Conservation (phyloP, 2,888 invertebrate genomes). For the Orthosia gothica region DNA sequence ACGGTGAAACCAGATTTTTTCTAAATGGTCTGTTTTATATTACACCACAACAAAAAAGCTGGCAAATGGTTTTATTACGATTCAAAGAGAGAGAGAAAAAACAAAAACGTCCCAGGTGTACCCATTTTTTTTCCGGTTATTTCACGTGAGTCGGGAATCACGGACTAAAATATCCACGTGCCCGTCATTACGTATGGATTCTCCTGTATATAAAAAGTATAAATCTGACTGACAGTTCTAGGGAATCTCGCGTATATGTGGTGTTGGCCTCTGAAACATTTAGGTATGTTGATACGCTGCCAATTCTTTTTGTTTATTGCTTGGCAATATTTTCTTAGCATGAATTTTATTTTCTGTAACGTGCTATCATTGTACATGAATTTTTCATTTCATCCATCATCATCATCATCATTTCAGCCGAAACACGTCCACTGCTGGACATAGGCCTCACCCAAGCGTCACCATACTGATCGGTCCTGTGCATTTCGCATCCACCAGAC, state of each 20-base stretch:
- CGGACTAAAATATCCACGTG: slow-evolving; percentile 10
- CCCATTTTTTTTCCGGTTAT: background rate
- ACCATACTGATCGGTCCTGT: no score
- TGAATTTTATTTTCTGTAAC: background rate
- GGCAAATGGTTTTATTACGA: background rate
- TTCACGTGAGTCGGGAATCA: background rate
- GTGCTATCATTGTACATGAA: background rate
- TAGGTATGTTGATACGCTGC: slow-evolving; percentile 21
- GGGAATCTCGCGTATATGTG: slow-evolving; percentile 22
- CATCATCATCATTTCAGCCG: no score
- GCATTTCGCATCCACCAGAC: no score
- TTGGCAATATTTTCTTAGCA: slow-evolving; percentile 6
- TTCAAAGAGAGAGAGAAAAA: background rate
- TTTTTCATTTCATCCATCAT: slow-evolving; percentile 9
- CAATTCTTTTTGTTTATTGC: slow-evolving; percentile 31
- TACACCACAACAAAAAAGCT: background rate
- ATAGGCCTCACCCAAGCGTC: no score
- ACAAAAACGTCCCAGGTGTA: background rate
- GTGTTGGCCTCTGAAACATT: slow-evolving; percentile 11
- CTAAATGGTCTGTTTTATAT: background rate
- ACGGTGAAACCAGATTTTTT: no score
- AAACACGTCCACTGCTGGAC: no score
- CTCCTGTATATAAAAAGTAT: slow-evolving; percentile 6
- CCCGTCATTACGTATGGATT: background rate
- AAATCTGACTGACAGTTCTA: slow-evolving; percentile 11